phyloP scores from a whole-genome alignment of 2,113 vertebrate genomes.

The Helogale parvula region DNA sequence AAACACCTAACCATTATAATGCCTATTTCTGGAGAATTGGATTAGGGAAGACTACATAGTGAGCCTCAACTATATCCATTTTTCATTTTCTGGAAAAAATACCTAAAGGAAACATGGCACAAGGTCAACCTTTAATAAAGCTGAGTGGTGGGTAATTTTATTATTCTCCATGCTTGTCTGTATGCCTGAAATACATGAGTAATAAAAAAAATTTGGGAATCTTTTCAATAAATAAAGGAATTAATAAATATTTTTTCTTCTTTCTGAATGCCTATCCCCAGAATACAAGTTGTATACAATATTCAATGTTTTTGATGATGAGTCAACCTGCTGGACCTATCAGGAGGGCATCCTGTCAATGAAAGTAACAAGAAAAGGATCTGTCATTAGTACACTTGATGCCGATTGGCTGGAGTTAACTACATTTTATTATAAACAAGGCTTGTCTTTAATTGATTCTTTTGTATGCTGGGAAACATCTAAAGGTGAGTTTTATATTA shows the following conservation, averaged over 20 bases:
- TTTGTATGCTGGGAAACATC: slow-evolving; percentile 95
- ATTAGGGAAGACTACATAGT: background rate
- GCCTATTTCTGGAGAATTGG: background rate
- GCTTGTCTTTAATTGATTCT: slow-evolving; percentile 95
- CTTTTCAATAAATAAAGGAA: background rate
- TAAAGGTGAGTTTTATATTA: slow-evolving; percentile 88
- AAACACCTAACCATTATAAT: background rate
- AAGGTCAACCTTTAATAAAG: background rate
- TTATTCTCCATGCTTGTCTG: background rate
- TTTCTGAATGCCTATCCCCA: slow-evolving; percentile 61
- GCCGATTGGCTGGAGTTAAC: slow-evolving; percentile 98
- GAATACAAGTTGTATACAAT: slow-evolving; percentile 91
- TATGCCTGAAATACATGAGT: background rate
- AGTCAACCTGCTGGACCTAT: slow-evolving; percentile 91
- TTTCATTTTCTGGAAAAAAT: background rate
- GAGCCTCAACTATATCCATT: background rate
- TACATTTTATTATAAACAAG: slow-evolving; percentile 94
- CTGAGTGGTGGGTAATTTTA: background rate
- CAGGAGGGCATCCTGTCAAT: slow-evolving; percentile 94
- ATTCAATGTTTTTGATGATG: slow-evolving; percentile 92
- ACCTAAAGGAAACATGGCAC: background rate
- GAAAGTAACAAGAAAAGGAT: slow-evolving; percentile 94
- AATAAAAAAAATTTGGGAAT: background rate
- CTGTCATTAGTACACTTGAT: slow-evolving; percentile 92
- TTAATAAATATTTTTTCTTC: background rate